A percentile compares a stretch with the other conserved stretches of the same genome.
Evolutionary conservation across 1,140 invertebrate genomes (phyloP).

Genomic region (Nasonia giraulti): DNA sequence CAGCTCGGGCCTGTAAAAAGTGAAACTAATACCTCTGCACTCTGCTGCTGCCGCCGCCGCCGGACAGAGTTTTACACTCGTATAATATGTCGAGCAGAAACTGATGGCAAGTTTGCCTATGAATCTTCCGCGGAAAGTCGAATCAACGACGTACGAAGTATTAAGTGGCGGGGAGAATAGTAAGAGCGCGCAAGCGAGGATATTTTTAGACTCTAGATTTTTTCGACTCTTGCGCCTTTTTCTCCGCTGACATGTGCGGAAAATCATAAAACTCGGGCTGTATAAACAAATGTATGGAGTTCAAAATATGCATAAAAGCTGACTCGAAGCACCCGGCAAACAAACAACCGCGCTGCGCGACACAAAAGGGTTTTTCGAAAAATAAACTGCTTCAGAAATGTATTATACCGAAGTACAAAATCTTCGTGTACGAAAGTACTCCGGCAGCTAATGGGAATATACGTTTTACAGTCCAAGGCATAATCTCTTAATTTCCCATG

Average conservation of each 20-base stretch:
- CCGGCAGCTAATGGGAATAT: slow-evolving; percentile 1
- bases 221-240: slow-evolving; percentile 30
- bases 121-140: no score
- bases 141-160: neutral
- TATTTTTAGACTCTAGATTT: slow-evolving; percentile 40
- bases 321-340: neutral
- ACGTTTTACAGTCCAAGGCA: neutral
- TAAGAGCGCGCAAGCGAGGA: neutral
- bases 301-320: neutral
- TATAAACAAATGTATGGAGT: slow-evolving; percentile 1
- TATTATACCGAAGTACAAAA: no score
- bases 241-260: slow-evolving; percentile 36
- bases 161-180: slow-evolving; percentile 6
- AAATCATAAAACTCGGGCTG: slow-evolving; percentile 33
- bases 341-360: neutral
- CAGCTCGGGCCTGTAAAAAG: slow-evolving; percentile 8
- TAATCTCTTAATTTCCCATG: slow-evolving; percentile 28
- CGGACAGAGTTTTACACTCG: no score
- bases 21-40: slow-evolving; percentile 37
- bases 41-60: no score
- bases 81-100: no score
- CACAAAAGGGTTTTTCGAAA: neutral
- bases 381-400: neutral
- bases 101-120: neutral
- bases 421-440: neutral